Evolutionary conservation across 2,113 vertebrate genomes (phyloP).

Genomic region (Myocastor coypus): DNA sequence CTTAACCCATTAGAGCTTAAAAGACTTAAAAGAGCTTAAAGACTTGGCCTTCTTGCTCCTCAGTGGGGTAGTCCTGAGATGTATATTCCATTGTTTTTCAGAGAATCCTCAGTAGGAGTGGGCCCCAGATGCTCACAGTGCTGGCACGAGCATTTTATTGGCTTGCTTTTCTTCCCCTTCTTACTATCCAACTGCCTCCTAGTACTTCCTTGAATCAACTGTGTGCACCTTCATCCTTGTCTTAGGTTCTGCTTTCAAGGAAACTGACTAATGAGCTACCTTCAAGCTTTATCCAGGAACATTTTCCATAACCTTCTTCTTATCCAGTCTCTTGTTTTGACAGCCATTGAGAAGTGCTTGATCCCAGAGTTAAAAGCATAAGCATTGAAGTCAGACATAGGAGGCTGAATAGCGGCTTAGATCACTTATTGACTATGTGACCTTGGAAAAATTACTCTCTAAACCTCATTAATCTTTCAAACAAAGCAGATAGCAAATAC

Average conservation of each 20-base stretch:
- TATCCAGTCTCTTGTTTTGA: background rate
- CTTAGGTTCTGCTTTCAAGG: constrained; percentile 15
- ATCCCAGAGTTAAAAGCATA: background rate
- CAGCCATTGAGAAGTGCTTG: background rate
- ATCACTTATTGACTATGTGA: constrained; percentile 44
- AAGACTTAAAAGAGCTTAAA: too few relatives aligned
- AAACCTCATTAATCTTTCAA: constrained; percentile 46
- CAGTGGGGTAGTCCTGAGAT: background rate
- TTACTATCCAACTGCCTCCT: background rate
- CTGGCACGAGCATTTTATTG: background rate
- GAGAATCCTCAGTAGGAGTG: background rate
- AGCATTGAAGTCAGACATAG: background rate
- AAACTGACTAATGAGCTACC: background rate
- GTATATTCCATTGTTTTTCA: background rate
- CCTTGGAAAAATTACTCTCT: constrained; percentile 15
- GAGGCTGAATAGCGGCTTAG: background rate
- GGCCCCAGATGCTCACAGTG: background rate
- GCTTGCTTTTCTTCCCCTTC: background rate
- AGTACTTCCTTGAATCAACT: background rate
- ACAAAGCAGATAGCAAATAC: background rate
- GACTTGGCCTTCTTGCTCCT: background rate
- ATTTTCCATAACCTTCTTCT: background rate
- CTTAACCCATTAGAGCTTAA: background rate
- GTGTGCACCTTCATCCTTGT: background rate
- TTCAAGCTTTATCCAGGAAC: background rate